Percentiles rank a stretch among this genome's conserved stretches.
phyloP scores from a whole-genome alignment of 2,797 vertebrate genomes.

The Pseudochaenichthys georgianus region DNA sequence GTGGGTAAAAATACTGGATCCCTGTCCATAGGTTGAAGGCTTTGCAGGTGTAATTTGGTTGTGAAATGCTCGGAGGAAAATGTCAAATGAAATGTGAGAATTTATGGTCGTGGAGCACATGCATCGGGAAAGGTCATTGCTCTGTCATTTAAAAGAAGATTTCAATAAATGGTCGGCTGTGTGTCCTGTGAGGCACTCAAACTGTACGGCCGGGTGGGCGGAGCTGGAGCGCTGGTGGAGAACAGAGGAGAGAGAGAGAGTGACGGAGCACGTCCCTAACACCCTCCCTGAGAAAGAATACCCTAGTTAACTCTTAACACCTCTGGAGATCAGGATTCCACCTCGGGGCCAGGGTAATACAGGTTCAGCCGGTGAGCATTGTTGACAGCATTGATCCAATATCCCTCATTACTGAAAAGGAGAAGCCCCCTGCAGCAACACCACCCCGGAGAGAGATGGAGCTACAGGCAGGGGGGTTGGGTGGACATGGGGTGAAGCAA shows the following conservation, averaged over 20 bases:
- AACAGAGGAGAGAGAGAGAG: slow-evolving; percentile 46
- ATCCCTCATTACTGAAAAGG: slow-evolving; percentile 78
- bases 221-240: slow-evolving; percentile 50
- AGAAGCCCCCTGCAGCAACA: slow-evolving; percentile 76
- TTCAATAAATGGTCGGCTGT: slow-evolving; percentile 76
- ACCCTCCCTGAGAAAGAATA: slow-evolving; percentile 69
- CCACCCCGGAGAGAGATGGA: slow-evolving; percentile 69
- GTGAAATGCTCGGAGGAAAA: slow-evolving; percentile 74
- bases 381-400: slow-evolving; percentile 79
- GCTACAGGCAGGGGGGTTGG: slow-evolving; percentile 28
- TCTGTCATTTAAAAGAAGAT: slow-evolving; percentile 79
- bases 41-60: slow-evolving; percentile 74
- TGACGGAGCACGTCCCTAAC: slow-evolving; percentile 68
- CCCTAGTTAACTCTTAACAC: slow-evolving; percentile 70
- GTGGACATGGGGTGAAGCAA: slow-evolving; percentile 2
- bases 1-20: slow-evolving; percentile 67
- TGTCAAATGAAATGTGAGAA: slow-evolving; percentile 80
- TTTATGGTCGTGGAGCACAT: slow-evolving; percentile 68
- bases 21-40: slow-evolving; percentile 55
- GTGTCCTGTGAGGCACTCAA: slow-evolving; percentile 59
- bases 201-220: slow-evolving; percentile 63
- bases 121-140: slow-evolving; percentile 78
- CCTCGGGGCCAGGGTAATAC: slow-evolving; percentile 55
- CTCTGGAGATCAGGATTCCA: slow-evolving; percentile 69
- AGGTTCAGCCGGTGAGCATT: slow-evolving; percentile 57